A percentile compares a stretch with the other conserved stretches of the same genome.
These are phyloP conservation scores for Drosophila nigritarsus DNA, from an alignment of 2,888 invertebrate species.

Conservation along the genomic window DNA sequence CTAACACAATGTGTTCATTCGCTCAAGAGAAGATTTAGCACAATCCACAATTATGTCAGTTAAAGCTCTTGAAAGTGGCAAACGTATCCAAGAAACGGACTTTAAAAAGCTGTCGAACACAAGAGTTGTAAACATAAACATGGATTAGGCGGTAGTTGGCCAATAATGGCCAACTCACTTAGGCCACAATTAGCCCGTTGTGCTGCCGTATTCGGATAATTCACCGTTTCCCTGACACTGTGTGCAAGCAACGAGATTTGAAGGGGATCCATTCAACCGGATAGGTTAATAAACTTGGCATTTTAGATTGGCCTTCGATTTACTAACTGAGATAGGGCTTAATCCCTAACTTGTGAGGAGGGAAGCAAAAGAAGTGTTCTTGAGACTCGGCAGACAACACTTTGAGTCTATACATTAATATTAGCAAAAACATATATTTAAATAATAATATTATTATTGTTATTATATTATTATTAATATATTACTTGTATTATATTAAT, in stretches of 20 bases:
- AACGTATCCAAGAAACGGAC: background rate
- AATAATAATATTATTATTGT: background rate
- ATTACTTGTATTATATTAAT: no score
- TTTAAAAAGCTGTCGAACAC: background rate
- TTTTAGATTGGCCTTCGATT: background rate
- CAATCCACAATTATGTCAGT: conserved; percentile 3
- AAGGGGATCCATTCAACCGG: background rate
- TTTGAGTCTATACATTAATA: background rate
- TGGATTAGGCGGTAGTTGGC: background rate
- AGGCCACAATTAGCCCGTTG: background rate
- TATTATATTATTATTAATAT: background rate
- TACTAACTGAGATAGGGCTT: background rate
- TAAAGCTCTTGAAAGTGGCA: background rate
- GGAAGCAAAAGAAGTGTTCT: background rate
- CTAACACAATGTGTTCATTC: conserved; percentile 7
- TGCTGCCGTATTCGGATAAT: background rate
- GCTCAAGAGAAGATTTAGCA: background rate
- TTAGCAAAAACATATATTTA: background rate
- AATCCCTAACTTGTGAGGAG: background rate
- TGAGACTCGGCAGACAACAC: background rate
- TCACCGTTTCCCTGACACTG: no score
- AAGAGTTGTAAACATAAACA: background rate
- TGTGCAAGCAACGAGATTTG: no score
- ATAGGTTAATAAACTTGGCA: background rate
- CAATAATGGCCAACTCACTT: background rate